Percentiles rank a stretch among this genome's conserved stretches.
These are phyloP conservation scores for Trichosurus vulpecula DNA, from an alignment of 2,797 vertebrate species.

Conservation along the genomic window DNA sequence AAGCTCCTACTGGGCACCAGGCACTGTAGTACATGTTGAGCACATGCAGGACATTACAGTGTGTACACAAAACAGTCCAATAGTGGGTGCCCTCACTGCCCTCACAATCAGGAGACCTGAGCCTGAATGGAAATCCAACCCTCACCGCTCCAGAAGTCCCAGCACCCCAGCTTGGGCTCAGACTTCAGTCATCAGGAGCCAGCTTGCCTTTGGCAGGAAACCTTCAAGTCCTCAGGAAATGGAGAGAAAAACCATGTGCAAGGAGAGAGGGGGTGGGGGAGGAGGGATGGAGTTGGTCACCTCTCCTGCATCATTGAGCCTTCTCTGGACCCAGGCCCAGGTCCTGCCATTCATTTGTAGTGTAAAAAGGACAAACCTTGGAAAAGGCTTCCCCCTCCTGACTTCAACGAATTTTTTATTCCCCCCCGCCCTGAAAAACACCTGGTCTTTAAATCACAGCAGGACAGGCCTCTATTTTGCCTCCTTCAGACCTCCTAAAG, in stretches of 20 bases:
- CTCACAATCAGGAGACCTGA: not conserved
- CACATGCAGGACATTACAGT: too few species aligned
- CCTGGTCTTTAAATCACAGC: constrained; percentile 27
- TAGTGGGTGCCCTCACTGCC: too few species aligned
- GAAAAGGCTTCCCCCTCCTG: constrained; percentile 37
- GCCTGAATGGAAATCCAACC: not conserved
- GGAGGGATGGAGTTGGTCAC: not conserved
- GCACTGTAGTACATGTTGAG: not conserved
- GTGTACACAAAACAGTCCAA: too few species aligned
- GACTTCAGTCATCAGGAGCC: not conserved
- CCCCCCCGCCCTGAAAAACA: constrained; percentile 37
- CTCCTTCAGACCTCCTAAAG: not conserved
- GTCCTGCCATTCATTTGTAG: not conserved
- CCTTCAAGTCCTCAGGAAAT: not conserved
- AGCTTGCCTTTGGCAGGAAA: not conserved
- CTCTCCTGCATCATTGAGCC: not conserved
- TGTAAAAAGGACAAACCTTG: constrained; percentile 25
- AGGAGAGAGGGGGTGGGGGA: not conserved
- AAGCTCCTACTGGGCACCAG: not conserved
- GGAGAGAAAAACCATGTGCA: not conserved
- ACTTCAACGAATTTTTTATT: constrained; percentile 52
- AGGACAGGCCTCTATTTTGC: constrained; percentile 21
- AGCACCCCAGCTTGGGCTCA: too few species aligned
- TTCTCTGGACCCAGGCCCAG: not conserved
- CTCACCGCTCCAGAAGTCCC: not conserved